Conservation (phyloP, 1,140 invertebrate species). For the Leucophenga varia region DNA sequence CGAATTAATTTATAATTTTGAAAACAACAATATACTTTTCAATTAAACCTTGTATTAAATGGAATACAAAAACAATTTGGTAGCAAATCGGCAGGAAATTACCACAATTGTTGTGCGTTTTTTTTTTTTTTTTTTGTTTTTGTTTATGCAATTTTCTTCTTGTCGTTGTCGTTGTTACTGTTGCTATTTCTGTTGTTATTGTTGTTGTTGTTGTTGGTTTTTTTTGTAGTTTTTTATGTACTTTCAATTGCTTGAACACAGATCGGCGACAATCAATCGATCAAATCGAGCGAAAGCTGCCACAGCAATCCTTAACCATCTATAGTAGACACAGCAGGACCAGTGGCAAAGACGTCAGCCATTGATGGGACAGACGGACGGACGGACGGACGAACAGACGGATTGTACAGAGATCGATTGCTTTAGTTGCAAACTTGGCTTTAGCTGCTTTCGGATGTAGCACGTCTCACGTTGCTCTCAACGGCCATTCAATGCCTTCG, state of each 20-base stretch:
- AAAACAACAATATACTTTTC: too few species aligned
- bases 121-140: too few species aligned
- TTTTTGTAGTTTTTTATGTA: slow-evolving; percentile 2
- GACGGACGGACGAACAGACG: too few species aligned
- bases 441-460: too few species aligned
- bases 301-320: slow-evolving; percentile 30
- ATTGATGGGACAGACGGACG: too few species aligned
- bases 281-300: slow-evolving; percentile 52
- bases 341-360: too few species aligned
- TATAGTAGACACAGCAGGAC: slow-evolving; percentile 19
- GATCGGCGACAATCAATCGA: slow-evolving; percentile 52
- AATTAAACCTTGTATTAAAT: too few species aligned
- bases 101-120: slow-evolving; percentile 40
- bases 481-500: slow-evolving; percentile 4
- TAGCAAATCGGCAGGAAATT: slow-evolving; percentile 55
- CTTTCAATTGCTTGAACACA: slow-evolving; percentile 13
- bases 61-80: slow-evolving; percentile 40
- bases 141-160: too few species aligned
- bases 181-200: slow-evolving; percentile 1
- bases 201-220: slow-evolving; percentile 11
- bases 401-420: too few species aligned
- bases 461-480: too few species aligned
- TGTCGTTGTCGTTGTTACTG: slow-evolving; percentile 35
- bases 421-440: not conserved
- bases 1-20: too few species aligned